These are phyloP conservation scores for Venustaconcha ellipsiformis DNA, from an alignment of 1,140 invertebrate genomes.

Conservation along the genomic window DNA sequence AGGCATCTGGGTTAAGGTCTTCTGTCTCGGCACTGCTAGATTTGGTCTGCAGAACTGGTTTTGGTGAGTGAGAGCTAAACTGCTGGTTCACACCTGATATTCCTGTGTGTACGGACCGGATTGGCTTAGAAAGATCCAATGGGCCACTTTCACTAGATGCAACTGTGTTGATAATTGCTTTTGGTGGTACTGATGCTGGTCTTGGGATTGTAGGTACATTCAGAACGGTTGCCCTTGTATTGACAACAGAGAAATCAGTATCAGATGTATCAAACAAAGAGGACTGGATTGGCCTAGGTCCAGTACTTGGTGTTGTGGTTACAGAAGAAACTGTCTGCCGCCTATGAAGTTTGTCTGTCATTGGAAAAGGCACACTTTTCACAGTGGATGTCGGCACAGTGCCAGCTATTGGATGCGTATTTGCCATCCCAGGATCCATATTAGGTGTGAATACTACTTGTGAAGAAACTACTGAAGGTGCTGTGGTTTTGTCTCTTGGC, in stretches of 20 bases:
- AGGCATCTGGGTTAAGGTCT: constrained; percentile 39
- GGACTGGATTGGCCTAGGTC: constrained; percentile 25
- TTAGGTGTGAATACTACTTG: not conserved
- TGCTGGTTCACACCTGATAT: constrained; percentile 10
- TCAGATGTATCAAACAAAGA: constrained; percentile 23
- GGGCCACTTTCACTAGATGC: constrained; percentile 4
- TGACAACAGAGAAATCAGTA: not conserved
- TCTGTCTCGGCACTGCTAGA: constrained; percentile 13
- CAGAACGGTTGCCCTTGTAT: constrained; percentile 36
- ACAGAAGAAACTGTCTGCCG: constrained; percentile 4
- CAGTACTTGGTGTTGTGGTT: constrained; percentile 13
- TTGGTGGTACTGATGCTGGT: constrained; percentile 1
- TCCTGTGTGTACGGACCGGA: not conserved
- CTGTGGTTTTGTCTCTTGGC: not conserved
- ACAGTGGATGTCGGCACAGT: not conserved
- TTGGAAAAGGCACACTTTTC: constrained; percentile 10
- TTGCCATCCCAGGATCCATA: not conserved
- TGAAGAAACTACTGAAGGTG: constrained; percentile 1
- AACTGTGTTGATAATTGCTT: not conserved
- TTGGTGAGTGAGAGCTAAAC: not conserved
- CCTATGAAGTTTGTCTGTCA: constrained; percentile 29
- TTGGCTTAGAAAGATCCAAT: constrained; percentile 31
- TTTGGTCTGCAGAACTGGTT: not conserved
- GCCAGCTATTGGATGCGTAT: too few relatives aligned
- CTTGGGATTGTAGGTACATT: constrained; percentile 39